Evolutionary conservation across 2,113 vertebrate genomes (phyloP).

Genomic region (Vireo altiloquus): DNA sequence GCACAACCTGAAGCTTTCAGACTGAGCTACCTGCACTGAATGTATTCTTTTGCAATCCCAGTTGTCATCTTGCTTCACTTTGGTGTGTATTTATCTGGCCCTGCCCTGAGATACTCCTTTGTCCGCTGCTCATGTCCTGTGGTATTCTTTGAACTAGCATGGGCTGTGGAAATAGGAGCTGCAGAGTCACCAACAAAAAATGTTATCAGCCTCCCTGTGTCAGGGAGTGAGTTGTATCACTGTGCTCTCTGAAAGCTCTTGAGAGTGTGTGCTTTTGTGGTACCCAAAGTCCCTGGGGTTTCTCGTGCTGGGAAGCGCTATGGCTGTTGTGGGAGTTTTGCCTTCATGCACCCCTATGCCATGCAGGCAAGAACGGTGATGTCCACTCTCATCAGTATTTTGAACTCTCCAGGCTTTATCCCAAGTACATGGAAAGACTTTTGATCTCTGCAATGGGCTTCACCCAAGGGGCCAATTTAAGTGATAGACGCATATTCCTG

Average conservation of each 20-base stretch:
- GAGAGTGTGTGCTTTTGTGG: rapidly evolving
- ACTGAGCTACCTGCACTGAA: background rate
- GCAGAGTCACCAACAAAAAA: background rate
- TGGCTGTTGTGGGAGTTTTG: background rate
- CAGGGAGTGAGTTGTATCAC: background rate
- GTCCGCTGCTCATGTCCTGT: rapidly evolving
- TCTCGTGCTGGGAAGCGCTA: rapidly evolving
- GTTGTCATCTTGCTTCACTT: background rate
- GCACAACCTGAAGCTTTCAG: background rate
- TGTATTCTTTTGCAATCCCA: background rate
- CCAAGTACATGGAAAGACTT: background rate
- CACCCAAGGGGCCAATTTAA: background rate
- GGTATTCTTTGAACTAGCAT: background rate
- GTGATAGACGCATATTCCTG: background rate
- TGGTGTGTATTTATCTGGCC: background rate
- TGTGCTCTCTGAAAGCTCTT: background rate
- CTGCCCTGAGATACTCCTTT: background rate
- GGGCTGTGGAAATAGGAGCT: background rate
- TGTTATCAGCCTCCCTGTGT: background rate
- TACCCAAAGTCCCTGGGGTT: background rate
- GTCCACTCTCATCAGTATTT: background rate
- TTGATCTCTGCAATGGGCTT: background rate
- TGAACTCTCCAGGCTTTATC: background rate
- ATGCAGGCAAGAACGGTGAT: background rate
- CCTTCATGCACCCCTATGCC: background rate